Percentiles rank a stretch among this genome's conserved stretches.
These are phyloP conservation scores for Zygaena filipendulae DNA, from an alignment of 2,888 invertebrate species.

Conservation along the genomic window DNA sequence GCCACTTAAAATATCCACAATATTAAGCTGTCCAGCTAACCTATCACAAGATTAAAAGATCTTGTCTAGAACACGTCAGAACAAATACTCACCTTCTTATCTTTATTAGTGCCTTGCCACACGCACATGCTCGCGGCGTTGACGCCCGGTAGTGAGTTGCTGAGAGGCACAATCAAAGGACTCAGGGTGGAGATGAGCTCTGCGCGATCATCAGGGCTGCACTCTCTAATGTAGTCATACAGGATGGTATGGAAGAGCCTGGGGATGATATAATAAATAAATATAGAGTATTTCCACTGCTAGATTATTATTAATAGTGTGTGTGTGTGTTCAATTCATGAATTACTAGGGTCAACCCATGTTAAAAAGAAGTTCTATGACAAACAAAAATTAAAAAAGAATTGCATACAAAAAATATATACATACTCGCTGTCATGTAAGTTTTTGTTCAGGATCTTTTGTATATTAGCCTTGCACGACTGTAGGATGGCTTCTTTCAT, in stretches of 20 bases:
- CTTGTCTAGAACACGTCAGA: too few species aligned
- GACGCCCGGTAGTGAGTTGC: constrained; percentile 85
- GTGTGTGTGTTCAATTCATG: too few species aligned
- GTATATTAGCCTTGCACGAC: constrained; percentile 78
- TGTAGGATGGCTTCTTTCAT: constrained; percentile 79
- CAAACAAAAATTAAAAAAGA: too few species aligned
- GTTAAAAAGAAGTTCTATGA: too few species aligned
- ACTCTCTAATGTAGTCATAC: constrained; percentile 82
- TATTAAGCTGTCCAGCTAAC: too few species aligned
- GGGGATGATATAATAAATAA: constrained; percentile 11
- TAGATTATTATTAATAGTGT: too few species aligned
- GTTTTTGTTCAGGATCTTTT: constrained; percentile 77
- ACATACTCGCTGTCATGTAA: constrained; percentile 72
- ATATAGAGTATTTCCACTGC: constrained; percentile 1
- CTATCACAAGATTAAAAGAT: too few species aligned
- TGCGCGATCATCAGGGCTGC: constrained; percentile 73
- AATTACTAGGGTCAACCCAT: too few species aligned
- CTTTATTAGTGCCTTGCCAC: constrained; percentile 87
- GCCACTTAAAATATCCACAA: too few species aligned
- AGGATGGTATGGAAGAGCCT: constrained; percentile 84
- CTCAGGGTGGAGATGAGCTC: constrained; percentile 82
- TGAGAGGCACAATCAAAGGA: constrained; percentile 71
- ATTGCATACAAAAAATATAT: too few species aligned
- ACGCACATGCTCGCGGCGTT: constrained; percentile 85
- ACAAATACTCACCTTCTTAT: constrained; percentile 71